Evolutionary conservation across 2,888 invertebrate species (phyloP).

Genomic region (Cephus pygmeus): DNA sequence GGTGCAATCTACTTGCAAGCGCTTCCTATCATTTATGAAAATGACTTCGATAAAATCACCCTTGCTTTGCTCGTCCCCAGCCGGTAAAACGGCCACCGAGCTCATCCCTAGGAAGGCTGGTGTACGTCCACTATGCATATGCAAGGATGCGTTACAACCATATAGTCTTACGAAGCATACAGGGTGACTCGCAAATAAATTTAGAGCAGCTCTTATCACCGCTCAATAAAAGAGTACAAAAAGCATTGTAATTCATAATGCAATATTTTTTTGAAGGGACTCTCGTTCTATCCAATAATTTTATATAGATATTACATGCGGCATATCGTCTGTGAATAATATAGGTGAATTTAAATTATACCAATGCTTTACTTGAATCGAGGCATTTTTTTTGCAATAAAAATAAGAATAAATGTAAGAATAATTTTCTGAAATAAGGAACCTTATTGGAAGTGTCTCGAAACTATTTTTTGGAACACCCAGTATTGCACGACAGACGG

Average conservation of each 20-base stretch:
- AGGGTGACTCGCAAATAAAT: neutral
- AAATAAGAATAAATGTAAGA: neutral
- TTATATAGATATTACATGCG: neutral
- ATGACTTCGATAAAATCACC: slow-evolving; percentile 25
- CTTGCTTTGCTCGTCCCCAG: slow-evolving; percentile 5
- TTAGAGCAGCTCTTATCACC: neutral
- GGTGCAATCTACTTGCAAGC: slow-evolving; percentile 2
- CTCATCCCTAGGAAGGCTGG: neutral
- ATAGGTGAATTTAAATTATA: neutral
- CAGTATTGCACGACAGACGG: slow-evolving; percentile 38
- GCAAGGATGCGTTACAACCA: neutral
- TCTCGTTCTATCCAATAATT: neutral
- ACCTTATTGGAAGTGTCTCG: neutral
- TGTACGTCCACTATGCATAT: neutral
- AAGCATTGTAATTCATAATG: neutral
- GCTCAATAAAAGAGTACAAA: neutral
- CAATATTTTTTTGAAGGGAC: neutral
- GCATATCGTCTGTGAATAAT: neutral
- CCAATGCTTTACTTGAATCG: neutral
- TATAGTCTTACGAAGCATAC: neutral
- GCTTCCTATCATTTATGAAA: slow-evolving; percentile 20
- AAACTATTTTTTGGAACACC: slow-evolving; percentile 18
- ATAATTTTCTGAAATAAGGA: neutral
- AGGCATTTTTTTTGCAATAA: neutral
- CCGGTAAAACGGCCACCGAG: neutral